Evolutionary conservation across 2,797 vertebrate species (phyloP), one percentile per base, ranked within the genome.

Genomic region (Petrocephalus sullivani): DNA sequence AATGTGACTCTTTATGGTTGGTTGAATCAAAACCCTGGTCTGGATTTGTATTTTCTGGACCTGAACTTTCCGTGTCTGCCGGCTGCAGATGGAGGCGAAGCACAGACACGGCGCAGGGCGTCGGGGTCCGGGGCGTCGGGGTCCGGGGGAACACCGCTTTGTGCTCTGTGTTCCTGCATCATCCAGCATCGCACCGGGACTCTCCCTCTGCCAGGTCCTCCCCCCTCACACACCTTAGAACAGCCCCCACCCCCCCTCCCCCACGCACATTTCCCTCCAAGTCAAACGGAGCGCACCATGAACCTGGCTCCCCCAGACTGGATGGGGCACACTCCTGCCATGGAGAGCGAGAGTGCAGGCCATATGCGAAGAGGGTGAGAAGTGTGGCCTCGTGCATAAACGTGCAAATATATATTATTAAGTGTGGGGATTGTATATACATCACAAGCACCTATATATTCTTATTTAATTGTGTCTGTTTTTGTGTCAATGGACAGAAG

Each of bases 401-500:
- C 86, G 37, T 19, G 6, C 37, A 78, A 78, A 46, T 78, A 78
- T 78, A 78, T 78, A 19, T 78, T 46, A 41, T 46, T 78, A 46
- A 46, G 33, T 78, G 71, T 78, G 71, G 37, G 71, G 12, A 46
- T n/a, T 78, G 37, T 46, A 53, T 21, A 90, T 90, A 91, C 89
- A 91, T 90, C 49, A 92, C 28, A 57, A 56, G 71, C 46, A 37
- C 12, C n/a, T 14, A 60, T 87, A n/a, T 87, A 56, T 54, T 71
- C 51, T 51, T 87, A 56, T 82, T 58, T 82, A 78, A 90, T 92
- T 94, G 23, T 92, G 87, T 94, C 89, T 91, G 85, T 51, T 71
- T 67, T 5, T 75, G 86, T 87, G 64, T 85, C n/a, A 33, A 23
- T 85, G 83, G 28, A 19, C 53, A 53, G 46, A 49, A 82, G 10